Conservation (phyloP, 2,888 invertebrate genomes). For the Orchestes rusci region DNA sequence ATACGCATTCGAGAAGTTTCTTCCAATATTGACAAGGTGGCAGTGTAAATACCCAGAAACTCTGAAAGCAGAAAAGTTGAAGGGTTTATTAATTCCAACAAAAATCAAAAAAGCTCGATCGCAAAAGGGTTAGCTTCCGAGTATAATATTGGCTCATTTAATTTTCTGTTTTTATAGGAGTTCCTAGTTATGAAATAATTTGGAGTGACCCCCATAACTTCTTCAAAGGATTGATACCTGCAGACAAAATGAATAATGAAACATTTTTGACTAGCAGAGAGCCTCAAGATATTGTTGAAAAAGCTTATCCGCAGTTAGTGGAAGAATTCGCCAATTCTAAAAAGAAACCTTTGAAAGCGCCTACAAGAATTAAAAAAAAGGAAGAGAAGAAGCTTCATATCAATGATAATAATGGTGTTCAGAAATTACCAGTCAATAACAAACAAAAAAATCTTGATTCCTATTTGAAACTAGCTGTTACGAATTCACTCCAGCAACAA, state of each 20-base stretch:
- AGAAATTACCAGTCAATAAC: too few species aligned
- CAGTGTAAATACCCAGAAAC: conserved; percentile 50
- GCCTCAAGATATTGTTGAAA: conserved; percentile 55
- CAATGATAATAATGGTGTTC: too few species aligned
- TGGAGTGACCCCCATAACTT: conserved; percentile 57
- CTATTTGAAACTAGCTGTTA: too few species aligned
- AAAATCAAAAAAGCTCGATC: conserved; percentile 52
- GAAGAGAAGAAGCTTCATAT: too few species aligned
- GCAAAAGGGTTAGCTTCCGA: conserved; percentile 42
- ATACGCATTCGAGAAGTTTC: conserved; percentile 70
- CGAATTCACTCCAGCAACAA: too few species aligned
- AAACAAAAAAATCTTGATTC: too few species aligned
- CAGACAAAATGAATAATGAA: conserved; percentile 46
- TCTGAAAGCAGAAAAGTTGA: conserved; percentile 21
- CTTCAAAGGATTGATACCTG: conserved; percentile 55
- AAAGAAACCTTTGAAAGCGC: conserved; percentile 39
- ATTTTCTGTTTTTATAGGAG: too few species aligned
- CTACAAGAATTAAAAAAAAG: conserved; percentile 31
- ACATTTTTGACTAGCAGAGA: conserved; percentile 61
- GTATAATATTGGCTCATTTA: too few species aligned
- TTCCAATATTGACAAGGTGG: conserved; percentile 72
- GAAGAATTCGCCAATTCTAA: conserved; percentile 51
- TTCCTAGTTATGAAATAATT: conserved; percentile 63
- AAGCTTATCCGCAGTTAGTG: conserved; percentile 58
- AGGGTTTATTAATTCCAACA: conserved; percentile 44